These are phyloP conservation scores for Simalia tracyae DNA, from an alignment of 2,797 vertebrate species.

Conservation along the genomic window DNA sequence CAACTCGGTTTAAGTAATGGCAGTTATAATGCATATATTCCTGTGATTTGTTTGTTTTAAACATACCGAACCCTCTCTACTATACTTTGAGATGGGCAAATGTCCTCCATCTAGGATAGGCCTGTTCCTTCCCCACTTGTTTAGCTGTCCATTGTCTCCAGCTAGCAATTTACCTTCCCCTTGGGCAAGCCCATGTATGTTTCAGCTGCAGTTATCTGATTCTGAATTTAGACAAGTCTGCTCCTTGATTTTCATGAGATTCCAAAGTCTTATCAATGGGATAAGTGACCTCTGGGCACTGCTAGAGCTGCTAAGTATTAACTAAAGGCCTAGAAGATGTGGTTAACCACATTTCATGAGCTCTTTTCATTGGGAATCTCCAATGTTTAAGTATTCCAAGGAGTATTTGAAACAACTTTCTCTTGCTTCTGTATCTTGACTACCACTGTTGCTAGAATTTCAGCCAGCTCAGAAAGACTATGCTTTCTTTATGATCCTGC, in stretches of 20 bases:
- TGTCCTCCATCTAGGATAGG: too few relatives aligned
- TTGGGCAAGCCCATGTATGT: background rate
- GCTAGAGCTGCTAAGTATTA: background rate
- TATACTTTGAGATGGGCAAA: background rate
- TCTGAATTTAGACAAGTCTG: background rate
- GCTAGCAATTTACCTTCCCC: background rate
- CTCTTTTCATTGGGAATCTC: background rate
- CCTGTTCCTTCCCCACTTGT: background rate
- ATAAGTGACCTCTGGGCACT: background rate
- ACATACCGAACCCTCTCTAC: background rate
- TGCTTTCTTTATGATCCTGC: background rate
- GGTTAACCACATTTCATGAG: background rate
- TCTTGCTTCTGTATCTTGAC: background rate
- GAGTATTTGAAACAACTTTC: background rate
- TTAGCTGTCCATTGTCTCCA: background rate
- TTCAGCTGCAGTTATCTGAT: background rate
- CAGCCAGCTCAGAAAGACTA: background rate
- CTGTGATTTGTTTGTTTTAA: background rate
- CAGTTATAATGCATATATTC: background rate
- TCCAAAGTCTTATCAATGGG: background rate
- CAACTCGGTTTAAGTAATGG: background rate
- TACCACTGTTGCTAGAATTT: background rate
- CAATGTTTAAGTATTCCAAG: background rate
- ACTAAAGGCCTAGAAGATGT: background rate
- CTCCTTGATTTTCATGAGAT: background rate